Percentiles rank a stretch among this genome's conserved stretches.
Evolutionary conservation across 2,113 vertebrate species (phyloP).

Genomic region (Mus pahari): DNA sequence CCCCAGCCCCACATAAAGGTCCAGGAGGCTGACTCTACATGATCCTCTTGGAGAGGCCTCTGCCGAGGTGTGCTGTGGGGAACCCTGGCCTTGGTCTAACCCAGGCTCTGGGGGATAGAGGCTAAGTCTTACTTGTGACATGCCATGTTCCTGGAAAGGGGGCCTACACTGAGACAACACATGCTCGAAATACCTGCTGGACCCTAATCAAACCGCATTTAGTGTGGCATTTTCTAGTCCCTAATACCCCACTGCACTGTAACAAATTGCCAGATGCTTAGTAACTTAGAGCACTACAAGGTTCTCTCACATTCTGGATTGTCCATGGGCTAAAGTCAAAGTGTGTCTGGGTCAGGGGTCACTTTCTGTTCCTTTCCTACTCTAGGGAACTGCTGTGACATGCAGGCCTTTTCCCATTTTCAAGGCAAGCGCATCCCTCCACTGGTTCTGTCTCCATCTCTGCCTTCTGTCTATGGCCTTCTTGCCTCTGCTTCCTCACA

Average conservation of each 20-base stretch:
- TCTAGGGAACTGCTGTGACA: accelerated
- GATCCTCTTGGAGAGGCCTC: accelerated
- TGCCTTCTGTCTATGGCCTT: neutral
- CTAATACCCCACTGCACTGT: accelerated
- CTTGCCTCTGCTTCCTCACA: neutral
- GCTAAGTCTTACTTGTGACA: accelerated
- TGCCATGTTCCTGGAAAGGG: accelerated
- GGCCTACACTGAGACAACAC: accelerated
- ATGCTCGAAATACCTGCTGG: accelerated
- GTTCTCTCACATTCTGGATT: neutral
- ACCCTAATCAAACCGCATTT: neutral
- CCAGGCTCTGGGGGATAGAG: neutral
- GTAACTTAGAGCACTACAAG: neutral
- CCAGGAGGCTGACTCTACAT: neutral
- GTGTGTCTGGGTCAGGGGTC: neutral
- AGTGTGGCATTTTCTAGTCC: no score
- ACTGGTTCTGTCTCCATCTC: neutral
- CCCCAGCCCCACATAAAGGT: neutral
- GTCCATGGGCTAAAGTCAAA: neutral
- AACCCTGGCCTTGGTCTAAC: accelerated
- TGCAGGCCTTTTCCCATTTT: accelerated
- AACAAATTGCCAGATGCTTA: neutral
- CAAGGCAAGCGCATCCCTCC: accelerated
- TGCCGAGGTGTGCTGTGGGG: accelerated
- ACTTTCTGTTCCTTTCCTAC: accelerated